Conservation (phyloP, 2,113 vertebrate genomes). For the Hemiprocne comata region DNA sequence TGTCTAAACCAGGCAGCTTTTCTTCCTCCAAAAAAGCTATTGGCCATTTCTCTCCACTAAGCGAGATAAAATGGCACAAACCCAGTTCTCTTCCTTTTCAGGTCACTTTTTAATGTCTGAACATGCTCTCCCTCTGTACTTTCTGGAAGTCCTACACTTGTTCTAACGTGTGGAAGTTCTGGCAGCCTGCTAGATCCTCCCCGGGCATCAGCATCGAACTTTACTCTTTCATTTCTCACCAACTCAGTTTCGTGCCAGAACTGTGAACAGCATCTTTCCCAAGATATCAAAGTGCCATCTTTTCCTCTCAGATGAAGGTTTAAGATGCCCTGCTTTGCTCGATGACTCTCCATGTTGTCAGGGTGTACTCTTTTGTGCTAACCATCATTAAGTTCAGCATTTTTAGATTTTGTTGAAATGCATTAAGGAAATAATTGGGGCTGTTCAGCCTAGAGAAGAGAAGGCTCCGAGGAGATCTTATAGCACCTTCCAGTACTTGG, state of each 20-base stretch:
- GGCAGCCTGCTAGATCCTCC: not conserved
- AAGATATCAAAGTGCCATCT: not conserved
- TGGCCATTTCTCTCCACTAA: not conserved
- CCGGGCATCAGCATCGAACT: not conserved
- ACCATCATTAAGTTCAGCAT: not conserved
- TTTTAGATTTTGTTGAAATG: not conserved
- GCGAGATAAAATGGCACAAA: not conserved
- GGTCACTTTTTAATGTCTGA: not conserved
- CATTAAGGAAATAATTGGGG: no score
- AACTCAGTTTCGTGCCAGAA: rapidly evolving
- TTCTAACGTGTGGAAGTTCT: not conserved
- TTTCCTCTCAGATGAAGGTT: not conserved
- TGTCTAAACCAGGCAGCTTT: not conserved
- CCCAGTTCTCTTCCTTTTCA: not conserved
- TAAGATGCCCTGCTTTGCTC: not conserved
- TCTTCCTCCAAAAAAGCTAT: not conserved
- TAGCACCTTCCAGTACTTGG: no score
- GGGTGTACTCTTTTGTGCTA: rapidly evolving
- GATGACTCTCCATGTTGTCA: not conserved
- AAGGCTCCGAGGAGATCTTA: no score
- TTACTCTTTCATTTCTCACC: not conserved
- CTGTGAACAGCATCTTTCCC: not conserved
- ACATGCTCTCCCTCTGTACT: not conserved
- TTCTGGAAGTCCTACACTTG: not conserved
- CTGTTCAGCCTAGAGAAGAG: no score